These are phyloP conservation scores for Beroe ovata DNA, from an alignment of 37 sponge, comb jelly and placozoan genomes.

Conservation along the genomic window DNA sequence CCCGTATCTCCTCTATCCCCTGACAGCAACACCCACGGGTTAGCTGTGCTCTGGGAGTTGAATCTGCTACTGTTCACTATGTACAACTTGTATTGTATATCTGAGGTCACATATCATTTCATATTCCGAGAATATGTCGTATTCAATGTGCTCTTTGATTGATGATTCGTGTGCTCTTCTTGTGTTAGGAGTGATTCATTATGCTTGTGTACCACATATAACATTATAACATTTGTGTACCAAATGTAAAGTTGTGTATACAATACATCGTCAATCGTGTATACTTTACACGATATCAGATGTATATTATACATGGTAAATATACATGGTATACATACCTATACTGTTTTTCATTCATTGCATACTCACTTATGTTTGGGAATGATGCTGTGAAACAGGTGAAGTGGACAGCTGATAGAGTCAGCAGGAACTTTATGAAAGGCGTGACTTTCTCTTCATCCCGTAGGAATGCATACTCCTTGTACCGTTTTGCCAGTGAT, in stretches of 20 bases:
- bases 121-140: too few relatives aligned
- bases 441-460: conserved; percentile 90
- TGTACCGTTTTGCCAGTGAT: conserved; percentile 67
- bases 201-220: too few relatives aligned
- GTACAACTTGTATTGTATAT: conserved; percentile 76
- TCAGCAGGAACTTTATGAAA: conserved; percentile 84
- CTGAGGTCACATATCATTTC: conserved; percentile 41
- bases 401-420: conserved; percentile 87
- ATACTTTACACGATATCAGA: too few relatives aligned
- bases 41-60: conserved; percentile 80
- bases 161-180: too few relatives aligned
- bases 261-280: too few relatives aligned
- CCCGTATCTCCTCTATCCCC: conserved; percentile 79
- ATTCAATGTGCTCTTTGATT: too few relatives aligned
- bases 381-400: conserved; percentile 89
- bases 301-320: too few relatives aligned
- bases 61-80: conserved; percentile 81
- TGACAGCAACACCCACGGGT: conserved; percentile 74
- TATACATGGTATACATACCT: too few relatives aligned
- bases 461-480: conserved; percentile 87
- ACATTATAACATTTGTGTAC: too few relatives aligned
- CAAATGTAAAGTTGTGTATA: too few relatives aligned
- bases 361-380: conserved; percentile 70
- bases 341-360: too few relatives aligned
- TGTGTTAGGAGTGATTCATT: too few relatives aligned